phyloP scores from a whole-genome alignment of 2,113 vertebrate species.

The Malurus alboscapulatus region DNA sequence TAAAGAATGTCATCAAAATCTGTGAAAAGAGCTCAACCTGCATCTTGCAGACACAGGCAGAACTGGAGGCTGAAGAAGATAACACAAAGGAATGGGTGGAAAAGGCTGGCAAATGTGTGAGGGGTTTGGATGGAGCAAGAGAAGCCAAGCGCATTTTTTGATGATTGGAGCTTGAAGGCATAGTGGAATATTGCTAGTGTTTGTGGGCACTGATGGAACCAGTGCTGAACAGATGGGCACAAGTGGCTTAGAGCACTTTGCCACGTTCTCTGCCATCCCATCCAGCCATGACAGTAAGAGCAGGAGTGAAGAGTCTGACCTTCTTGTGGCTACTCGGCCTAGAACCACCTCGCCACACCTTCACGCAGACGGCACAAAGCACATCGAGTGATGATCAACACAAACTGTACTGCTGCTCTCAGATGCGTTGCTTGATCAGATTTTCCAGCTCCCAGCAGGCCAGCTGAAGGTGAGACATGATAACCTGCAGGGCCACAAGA shows the following conservation, averaged over 20 bases:
- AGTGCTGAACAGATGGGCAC: background rate
- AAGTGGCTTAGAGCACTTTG: background rate
- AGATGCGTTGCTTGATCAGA: background rate
- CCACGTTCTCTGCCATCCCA: background rate
- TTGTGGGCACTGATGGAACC: background rate
- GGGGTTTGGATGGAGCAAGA: background rate
- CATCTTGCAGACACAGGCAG: background rate
- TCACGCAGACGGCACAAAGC: background rate
- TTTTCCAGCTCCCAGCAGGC: background rate
- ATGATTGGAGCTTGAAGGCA: background rate
- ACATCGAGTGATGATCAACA: background rate
- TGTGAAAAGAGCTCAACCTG: background rate
- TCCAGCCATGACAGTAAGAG: background rate
- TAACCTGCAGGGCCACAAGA: background rate
- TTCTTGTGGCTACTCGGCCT: background rate
- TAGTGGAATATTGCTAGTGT: background rate
- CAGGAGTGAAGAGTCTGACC: background rate
- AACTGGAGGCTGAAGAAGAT: background rate
- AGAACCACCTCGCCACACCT: background rate
- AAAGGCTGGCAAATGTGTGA: background rate
- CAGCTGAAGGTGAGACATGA: fast-evolving
- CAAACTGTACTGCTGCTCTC: background rate
- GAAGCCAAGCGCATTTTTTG: background rate
- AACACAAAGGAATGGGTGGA: background rate
- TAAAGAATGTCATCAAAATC: background rate